Percentiles rank a stretch among this genome's conserved stretches.
phyloP scores from a whole-genome alignment of 2,888 invertebrate genomes.

The Coleophora flavipennella region DNA sequence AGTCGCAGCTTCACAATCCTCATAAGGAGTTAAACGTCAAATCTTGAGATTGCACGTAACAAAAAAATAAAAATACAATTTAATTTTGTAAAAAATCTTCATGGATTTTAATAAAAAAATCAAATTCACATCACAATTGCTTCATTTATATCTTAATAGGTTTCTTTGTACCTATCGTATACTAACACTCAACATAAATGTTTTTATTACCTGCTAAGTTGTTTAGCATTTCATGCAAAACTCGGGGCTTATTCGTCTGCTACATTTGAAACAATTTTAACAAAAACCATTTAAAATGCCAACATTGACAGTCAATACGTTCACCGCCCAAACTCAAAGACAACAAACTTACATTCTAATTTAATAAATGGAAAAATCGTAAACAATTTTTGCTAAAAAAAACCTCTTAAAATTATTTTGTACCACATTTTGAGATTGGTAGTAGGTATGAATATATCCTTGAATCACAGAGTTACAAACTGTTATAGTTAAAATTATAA shows the following conservation, averaged over 20 bases:
- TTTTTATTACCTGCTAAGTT: conserved; percentile 9
- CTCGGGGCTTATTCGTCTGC: neutral
- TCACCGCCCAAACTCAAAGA: neutral
- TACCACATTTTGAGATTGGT: neutral
- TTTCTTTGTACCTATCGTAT: no score
- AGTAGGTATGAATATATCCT: neutral
- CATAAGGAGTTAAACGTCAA: no score
- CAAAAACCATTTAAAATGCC: no score
- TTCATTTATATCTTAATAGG: no score
- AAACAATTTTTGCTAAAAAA: neutral
- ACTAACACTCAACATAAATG: conserved; percentile 9
- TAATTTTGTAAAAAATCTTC: conserved; percentile 16
- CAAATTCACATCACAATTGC: no score
- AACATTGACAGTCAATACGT: no score
- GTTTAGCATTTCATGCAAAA: neutral
- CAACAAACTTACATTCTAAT: neutral
- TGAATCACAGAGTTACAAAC: no score
- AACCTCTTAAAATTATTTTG: neutral
- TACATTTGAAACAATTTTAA: neutral
- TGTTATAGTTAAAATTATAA: neutral
- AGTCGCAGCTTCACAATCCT: no score
- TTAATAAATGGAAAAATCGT: neutral
- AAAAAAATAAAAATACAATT: conserved; percentile 9
- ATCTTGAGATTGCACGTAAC: no score
- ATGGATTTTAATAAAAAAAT: conserved; percentile 19